Base-by-base conservation (phyloP, 2,888 invertebrate genomes). In the Gandaritis pyraliata region DNA sequence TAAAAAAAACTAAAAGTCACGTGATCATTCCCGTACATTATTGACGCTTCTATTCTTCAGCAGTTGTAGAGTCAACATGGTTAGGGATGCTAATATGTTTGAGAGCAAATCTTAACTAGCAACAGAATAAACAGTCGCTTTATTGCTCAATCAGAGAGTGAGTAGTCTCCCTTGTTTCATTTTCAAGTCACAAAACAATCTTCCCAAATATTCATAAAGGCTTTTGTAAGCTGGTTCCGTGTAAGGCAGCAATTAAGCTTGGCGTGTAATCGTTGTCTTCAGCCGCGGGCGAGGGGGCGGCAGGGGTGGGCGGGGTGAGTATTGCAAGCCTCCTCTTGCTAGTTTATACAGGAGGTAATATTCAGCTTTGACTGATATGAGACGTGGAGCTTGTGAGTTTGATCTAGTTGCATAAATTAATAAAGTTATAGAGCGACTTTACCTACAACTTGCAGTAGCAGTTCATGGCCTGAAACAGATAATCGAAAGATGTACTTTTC, bases 251-350 rank as follows among this genome's bases (percentile, higher is more conserved):
- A 65, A 65, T 61, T 61, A 65, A 57, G 52, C 56, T 18, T 38
- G 15, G 61, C 55, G 55, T 58, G 45, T 65, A 65, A 65, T 61
- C 54, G 58, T 18, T 57, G 53, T 56, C 55, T 56, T 54, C 30
- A 49, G 57, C 38, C 41, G 52, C 38, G 50, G 56, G 58, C 49
- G 23, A 23, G 23, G 13, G 18, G n/a, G 36, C 18, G 16, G 50
- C 5, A 46, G 39, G 29, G 15, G 45, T 23, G 13, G 13, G 36
- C 36, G 51, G 15, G 2, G 51, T 58, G 59, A 23, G 23, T 56
- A 52, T 49, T 59, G 64, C 55, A 55, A 51, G 33, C 50, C 47
- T 55, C 45, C 43, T 33, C 48, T 48, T 55, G 46, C 51, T 51
- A 33, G 30, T 36, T 16, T 39, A 16, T 50, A 50, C 50, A 50